phyloP scores from a whole-genome alignment of 2,797 vertebrate genomes.

The Pyrocephalus nanus region DNA sequence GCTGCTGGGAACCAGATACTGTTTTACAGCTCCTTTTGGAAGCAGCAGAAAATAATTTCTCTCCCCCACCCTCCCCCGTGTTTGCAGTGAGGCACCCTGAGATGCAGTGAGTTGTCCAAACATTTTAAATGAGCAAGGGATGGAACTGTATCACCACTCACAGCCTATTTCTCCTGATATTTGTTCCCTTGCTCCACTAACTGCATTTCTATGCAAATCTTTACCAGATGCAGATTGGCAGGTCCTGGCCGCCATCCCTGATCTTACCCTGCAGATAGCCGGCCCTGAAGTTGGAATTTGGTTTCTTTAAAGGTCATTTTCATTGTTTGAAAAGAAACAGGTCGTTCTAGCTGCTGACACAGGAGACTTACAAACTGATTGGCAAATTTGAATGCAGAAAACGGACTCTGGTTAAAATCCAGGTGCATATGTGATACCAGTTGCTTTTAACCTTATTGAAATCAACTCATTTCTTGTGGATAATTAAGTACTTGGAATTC shows the following conservation, averaged over 20 bases:
- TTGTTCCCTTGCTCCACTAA: neutral
- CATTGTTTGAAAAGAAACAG: neutral
- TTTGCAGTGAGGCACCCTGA: neutral
- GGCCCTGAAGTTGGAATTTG: neutral
- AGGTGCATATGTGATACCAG: neutral
- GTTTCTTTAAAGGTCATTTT: neutral
- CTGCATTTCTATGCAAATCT: neutral
- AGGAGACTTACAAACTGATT: neutral
- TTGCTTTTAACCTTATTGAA: neutral
- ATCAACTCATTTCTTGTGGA: neutral
- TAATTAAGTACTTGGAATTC: conserved; percentile 10
- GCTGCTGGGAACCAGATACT: neutral
- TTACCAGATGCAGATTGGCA: neutral
- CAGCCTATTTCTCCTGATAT: neutral
- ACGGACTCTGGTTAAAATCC: neutral
- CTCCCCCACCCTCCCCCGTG: rapidly evolving
- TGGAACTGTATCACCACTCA: neutral
- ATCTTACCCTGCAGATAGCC: neutral
- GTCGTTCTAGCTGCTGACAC: neutral
- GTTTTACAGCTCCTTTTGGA: neutral
- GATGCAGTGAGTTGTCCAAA: neutral
- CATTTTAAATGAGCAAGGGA: neutral
- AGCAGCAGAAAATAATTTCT: neutral
- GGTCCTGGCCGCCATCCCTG: neutral
- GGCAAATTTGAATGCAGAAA: neutral